These are phyloP conservation scores for Acleris holmiana DNA, from an alignment of 2,888 invertebrate genomes.

Conservation along the genomic window DNA sequence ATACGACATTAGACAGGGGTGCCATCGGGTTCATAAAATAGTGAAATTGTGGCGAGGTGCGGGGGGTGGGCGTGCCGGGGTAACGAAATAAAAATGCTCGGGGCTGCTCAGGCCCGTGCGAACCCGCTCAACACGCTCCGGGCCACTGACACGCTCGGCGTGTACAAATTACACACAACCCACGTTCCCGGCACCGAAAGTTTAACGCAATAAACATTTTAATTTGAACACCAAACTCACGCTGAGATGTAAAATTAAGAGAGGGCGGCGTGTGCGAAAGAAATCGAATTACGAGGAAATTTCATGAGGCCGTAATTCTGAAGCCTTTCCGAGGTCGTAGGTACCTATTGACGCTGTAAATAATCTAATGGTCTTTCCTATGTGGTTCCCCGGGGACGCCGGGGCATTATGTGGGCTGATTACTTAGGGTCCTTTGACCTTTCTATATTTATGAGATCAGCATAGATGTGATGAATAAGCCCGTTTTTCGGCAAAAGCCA, in stretches of 20 bases:
- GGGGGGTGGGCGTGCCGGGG: conserved; percentile 53
- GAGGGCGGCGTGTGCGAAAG: conserved; percentile 68
- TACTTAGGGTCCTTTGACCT: conserved; percentile 4
- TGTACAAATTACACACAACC: too few species aligned
- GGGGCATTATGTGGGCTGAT: conserved; percentile 7
- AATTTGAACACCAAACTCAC: conserved; percentile 82
- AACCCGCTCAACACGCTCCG: conserved; percentile 50
- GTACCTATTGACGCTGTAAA: conserved; percentile 24
- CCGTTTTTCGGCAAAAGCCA: neutral
- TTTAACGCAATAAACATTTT: conserved; percentile 84
- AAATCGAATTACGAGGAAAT: conserved; percentile 75
- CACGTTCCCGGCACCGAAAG: conserved; percentile 37
- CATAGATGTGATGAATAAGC: neutral
- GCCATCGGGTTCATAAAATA: conserved; percentile 71
- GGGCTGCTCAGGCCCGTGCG: conserved; percentile 73
- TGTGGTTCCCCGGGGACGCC: conserved; percentile 15
- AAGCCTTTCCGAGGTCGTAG: conserved; percentile 26
- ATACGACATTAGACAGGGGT: conserved; percentile 76
- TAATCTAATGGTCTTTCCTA: conserved; percentile 16
- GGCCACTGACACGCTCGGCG: too few species aligned
- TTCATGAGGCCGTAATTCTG: conserved; percentile 55
- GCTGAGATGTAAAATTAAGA: conserved; percentile 80
- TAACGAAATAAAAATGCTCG: conserved; percentile 81
- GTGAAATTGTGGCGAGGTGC: conserved; percentile 64
- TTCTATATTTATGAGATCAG: conserved; percentile 7